These are phyloP conservation scores for Cryptotermes secundus DNA, from an alignment of 1,140 invertebrate genomes.

Conservation along the genomic window DNA sequence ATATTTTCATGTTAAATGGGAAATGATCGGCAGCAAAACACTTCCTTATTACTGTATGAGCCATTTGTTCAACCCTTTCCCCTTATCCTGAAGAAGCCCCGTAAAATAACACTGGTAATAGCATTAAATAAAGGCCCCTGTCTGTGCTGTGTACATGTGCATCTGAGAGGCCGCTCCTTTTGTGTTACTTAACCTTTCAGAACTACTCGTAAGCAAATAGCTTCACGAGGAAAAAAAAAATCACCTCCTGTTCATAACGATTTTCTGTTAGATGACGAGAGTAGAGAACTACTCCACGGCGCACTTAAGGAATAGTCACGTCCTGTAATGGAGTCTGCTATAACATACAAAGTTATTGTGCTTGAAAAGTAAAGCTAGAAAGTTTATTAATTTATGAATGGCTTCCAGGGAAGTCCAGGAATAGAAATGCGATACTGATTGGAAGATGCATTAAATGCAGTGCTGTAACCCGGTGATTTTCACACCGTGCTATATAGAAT, in stretches of 20 bases:
- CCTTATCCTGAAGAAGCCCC: constrained; percentile 5
- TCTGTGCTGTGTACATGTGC: background rate
- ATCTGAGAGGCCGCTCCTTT: background rate
- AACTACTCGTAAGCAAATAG: constrained; percentile 8
- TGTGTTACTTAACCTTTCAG: background rate
- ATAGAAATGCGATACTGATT: no score
- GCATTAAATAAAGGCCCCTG: background rate
- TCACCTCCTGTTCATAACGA: background rate
- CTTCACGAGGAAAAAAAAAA: background rate
- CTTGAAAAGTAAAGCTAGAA: background rate
- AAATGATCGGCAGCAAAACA: no score
- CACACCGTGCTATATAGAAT: no score
- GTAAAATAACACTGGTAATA: constrained; percentile 16
- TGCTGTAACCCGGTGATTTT: no score
- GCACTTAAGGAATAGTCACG: background rate
- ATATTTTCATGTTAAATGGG: no score
- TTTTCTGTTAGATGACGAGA: background rate
- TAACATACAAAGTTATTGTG: background rate
- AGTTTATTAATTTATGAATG: background rate
- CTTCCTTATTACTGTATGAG: background rate
- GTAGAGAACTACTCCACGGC: background rate
- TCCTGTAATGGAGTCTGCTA: background rate
- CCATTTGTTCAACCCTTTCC: background rate
- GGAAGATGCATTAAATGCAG: no score
- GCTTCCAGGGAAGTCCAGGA: background rate